Percentiles rank a stretch among this genome's conserved stretches.
Conservation (phyloP, 2,113 vertebrate genomes). For the Nothocercus nigrocapillus region DNA sequence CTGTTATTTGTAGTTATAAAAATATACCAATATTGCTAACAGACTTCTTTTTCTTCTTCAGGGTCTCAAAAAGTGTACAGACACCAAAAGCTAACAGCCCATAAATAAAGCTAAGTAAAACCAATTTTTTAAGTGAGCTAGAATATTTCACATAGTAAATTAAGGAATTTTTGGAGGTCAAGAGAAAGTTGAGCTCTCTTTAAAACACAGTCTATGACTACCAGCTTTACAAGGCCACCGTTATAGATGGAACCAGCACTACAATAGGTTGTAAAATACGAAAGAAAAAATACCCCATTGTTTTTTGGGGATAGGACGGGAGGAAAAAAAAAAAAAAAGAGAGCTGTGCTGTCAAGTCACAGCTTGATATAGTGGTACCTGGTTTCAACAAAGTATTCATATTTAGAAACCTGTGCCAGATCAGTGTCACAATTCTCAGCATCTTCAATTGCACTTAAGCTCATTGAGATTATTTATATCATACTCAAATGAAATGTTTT, state of each 20-base stretch:
- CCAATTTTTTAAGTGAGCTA: neutral
- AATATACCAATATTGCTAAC: constrained; percentile 6
- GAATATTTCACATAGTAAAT: neutral
- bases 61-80: neutral
- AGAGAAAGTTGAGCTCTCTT: neutral
- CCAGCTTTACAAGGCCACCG: neutral
- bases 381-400: neutral
- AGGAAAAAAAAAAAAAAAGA: too few relatives aligned
- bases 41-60: neutral
- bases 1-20: constrained; percentile 47
- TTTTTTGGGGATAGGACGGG: neutral
- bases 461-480: neutral
- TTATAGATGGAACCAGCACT: neutral
- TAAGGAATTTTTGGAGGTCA: neutral
- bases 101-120: neutral
- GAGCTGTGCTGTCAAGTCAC: neutral
- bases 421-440: neutral
- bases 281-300: neutral
- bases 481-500: neutral
- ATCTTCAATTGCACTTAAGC: neutral
- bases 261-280: neutral
- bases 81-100: neutral
- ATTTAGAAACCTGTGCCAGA: neutral
- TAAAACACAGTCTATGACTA: neutral
- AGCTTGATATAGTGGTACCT: neutral